phyloP scores from a whole-genome alignment of 2,113 vertebrate species.

The Muntiacus reevesi region DNA sequence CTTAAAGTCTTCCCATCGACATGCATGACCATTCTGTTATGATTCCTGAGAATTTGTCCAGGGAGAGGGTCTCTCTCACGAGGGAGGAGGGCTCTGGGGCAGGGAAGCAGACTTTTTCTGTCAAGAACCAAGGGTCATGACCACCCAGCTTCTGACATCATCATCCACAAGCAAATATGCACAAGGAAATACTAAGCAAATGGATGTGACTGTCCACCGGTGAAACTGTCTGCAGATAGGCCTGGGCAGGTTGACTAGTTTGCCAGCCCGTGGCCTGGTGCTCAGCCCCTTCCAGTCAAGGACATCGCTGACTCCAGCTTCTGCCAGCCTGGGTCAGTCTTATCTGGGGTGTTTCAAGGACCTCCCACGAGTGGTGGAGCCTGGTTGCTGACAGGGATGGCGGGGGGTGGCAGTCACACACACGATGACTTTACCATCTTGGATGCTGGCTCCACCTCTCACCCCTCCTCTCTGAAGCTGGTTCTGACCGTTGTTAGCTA shows the following conservation, averaged over 20 bases:
- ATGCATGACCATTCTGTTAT: fast-evolving
- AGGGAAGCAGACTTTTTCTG: neutral
- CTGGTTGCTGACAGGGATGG: neutral
- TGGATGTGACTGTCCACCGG: fast-evolving
- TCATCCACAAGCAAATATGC: neutral
- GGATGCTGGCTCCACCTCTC: fast-evolving
- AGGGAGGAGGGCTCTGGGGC: neutral
- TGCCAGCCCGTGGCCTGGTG: neutral
- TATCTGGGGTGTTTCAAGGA: neutral
- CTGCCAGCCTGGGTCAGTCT: neutral
- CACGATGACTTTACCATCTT: fast-evolving
- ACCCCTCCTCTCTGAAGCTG: neutral
- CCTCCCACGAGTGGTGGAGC: neutral
- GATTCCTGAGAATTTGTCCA: neutral
- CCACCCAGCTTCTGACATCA: neutral
- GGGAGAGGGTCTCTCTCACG: too few species aligned
- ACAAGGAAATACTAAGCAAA: neutral
- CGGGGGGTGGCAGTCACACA: too few species aligned
- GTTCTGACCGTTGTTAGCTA: neutral
- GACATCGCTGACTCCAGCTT: neutral
- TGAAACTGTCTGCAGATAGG: neutral
- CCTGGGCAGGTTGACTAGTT: neutral
- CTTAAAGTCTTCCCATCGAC: neutral
- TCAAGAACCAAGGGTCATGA: neutral
- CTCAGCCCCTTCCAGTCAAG: neutral